These are phyloP conservation scores for Stegodyphus mimosarum DNA, from an alignment of 1,140 invertebrate genomes.

Conservation along the genomic window DNA sequence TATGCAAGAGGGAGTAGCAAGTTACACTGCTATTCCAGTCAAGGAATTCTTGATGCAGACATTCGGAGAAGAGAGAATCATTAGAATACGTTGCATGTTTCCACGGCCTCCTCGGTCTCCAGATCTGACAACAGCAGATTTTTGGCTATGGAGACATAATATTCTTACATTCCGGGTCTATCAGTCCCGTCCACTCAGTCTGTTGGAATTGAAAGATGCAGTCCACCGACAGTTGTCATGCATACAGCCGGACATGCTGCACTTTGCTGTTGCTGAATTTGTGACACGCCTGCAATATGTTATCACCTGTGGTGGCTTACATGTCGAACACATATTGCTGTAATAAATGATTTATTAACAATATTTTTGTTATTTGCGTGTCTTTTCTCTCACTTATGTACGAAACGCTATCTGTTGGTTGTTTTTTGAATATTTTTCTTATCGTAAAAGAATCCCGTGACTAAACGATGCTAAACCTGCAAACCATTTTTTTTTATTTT, in stretches of 20 bases:
- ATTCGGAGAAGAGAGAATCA: too few species aligned
- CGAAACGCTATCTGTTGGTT: not conserved
- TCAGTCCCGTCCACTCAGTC: not conserved
- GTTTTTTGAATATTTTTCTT: not conserved
- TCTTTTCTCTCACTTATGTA: constrained; percentile 11
- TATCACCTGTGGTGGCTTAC: not conserved
- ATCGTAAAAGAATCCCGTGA: too few species aligned
- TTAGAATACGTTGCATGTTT: not conserved
- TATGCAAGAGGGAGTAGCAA: too few species aligned
- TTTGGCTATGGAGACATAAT: not conserved
- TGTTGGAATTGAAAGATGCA: constrained; percentile 1
- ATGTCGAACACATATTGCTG: not conserved
- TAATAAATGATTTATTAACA: constrained; percentile 10
- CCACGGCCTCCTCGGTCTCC: not conserved
- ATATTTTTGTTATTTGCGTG: constrained; percentile 9
- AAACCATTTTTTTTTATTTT: too few species aligned
- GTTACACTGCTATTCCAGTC: too few species aligned
- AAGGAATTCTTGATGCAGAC: too few species aligned
- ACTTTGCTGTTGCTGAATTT: constrained; percentile 17
- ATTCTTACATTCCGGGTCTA: not conserved
- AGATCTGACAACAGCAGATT: not conserved
- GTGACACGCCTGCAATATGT: not conserved
- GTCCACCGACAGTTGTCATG: not conserved
- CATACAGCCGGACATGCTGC: not conserved
- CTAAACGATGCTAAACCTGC: too few species aligned